Evolutionary conservation across 2,797 vertebrate species (phyloP).

Genomic region (Eurystomus glaucurus): DNA sequence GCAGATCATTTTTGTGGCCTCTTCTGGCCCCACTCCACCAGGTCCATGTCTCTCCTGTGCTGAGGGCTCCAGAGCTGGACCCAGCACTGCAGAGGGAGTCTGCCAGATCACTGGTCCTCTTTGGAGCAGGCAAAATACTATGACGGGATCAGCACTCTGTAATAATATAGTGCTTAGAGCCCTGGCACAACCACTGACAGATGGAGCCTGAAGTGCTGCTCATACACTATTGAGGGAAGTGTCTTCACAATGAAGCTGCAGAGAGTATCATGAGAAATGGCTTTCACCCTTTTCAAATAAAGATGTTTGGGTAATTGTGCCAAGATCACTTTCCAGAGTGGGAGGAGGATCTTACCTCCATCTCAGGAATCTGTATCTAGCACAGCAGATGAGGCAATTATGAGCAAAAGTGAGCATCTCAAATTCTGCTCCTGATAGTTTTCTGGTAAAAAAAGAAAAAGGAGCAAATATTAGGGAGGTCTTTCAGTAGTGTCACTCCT

Average conservation of each 20-base stretch:
- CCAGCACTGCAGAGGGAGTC: not conserved
- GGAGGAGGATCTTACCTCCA: not conserved
- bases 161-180: not conserved
- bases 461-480: fast-evolving
- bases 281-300: not conserved
- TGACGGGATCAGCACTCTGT: not conserved
- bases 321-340: not conserved
- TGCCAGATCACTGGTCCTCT: not conserved
- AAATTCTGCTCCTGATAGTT: not conserved
- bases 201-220: not conserved
- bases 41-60: not conserved
- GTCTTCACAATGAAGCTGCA: not conserved
- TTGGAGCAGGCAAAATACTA: not conserved
- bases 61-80: not conserved
- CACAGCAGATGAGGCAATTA: not conserved
- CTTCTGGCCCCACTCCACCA: not conserved
- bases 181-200: not conserved
- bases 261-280: not conserved
- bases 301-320: not conserved
- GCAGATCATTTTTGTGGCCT: not conserved
- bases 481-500: not conserved
- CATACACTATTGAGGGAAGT: not conserved
- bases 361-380: not conserved
- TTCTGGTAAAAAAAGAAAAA: not conserved
- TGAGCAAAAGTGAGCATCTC: not conserved